Base-by-base conservation (phyloP, 2,888 invertebrate genomes). In the Mesochorus sp. region DNA sequence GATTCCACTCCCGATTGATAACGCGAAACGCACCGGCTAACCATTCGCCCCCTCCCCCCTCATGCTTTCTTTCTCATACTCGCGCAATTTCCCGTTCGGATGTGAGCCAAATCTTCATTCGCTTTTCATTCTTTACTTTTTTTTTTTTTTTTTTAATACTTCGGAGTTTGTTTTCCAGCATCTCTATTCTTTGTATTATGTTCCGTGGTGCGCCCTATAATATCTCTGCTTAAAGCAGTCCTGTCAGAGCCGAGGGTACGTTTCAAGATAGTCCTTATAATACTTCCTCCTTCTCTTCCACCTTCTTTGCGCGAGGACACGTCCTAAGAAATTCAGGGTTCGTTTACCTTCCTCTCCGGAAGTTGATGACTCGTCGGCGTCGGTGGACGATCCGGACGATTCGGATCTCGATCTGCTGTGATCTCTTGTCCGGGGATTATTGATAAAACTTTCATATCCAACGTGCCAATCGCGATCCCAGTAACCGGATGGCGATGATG, bases 331-430 rank as follows among this genome's bases (percentile, higher is more conserved):
- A n/a, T n/a, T n/a, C n/a, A n/a, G n/a, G n/a, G n/a, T n/a, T 49
- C n/a, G 21, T 64, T 79, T 88, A 90, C 90, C 90, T 90, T 90
- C 90, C 85, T 90, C 90, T 83, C 89, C 89, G 80, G 90, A 89
- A 80, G 86, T 88, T 55, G 89, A 90, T 81, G 90, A 90, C 82
- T 90, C 90, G 76, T 90, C 90, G 80, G 88, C 85, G 80, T 90
- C 90, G 77, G 89, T 87, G 74, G 90, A 90, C 74, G 87, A 88
- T 73, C 86, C 86, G 67, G 88, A 83, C 1, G 86, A 88, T 24
- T 82, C 80, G 75, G 76, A 80, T 67, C 80, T 78, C 44, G 80
- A 81, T 81, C 80, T 76, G 10, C 74, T 59, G 53, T 72, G 79
- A 67, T 81, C 81, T 57, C 79, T 66, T 19, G 74, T 51, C 51